phyloP scores from a whole-genome alignment of 2,797 vertebrate genomes.

The Gymnoscopelus microlampas region DNA sequence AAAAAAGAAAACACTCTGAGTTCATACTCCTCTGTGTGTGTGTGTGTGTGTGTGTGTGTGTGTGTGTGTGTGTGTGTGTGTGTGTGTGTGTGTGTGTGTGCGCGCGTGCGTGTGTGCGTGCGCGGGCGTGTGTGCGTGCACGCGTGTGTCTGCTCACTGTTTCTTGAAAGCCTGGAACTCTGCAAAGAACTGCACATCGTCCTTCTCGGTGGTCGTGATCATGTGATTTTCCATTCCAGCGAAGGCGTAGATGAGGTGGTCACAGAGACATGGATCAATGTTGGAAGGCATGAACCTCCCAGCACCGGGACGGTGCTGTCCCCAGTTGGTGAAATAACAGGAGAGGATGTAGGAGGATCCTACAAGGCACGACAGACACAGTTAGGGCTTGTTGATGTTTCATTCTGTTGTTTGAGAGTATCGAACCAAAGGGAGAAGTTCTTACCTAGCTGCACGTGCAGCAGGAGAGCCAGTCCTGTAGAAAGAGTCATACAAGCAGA shows the following conservation, averaged over 20 bases:
- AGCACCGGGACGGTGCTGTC: conserved; percentile 67
- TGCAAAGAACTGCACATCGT: conserved; percentile 74
- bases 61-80: too few relatives aligned
- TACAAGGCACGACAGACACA: conserved; percentile 16
- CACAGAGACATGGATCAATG: conserved; percentile 77
- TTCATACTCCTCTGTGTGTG: too few relatives aligned
- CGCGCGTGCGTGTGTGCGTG: too few relatives aligned
- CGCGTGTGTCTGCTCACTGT: conserved; percentile 62
- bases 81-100: too few relatives aligned
- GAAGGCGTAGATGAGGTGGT: conserved; percentile 83
- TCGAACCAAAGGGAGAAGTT: background rate
- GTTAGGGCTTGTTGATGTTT: too few relatives aligned
- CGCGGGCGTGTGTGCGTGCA: too few relatives aligned
- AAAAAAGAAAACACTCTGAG: too few relatives aligned
- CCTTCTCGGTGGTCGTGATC: conserved; percentile 75
- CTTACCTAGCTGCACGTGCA: conserved; percentile 68
- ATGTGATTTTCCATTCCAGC: conserved; percentile 77
- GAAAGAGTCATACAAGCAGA: background rate
- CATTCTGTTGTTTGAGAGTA: too few relatives aligned
- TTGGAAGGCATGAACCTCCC: too few relatives aligned
- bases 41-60: too few relatives aligned
- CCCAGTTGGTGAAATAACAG: conserved; percentile 84
- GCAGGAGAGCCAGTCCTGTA: conserved; percentile 66
- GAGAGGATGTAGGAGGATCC: conserved; percentile 75
- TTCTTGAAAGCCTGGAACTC: conserved; percentile 73